A percentile compares a stretch with the other conserved stretches of the same genome.
phyloP scores from a whole-genome alignment of 2,888 invertebrate species.

The Julus scanicus region DNA sequence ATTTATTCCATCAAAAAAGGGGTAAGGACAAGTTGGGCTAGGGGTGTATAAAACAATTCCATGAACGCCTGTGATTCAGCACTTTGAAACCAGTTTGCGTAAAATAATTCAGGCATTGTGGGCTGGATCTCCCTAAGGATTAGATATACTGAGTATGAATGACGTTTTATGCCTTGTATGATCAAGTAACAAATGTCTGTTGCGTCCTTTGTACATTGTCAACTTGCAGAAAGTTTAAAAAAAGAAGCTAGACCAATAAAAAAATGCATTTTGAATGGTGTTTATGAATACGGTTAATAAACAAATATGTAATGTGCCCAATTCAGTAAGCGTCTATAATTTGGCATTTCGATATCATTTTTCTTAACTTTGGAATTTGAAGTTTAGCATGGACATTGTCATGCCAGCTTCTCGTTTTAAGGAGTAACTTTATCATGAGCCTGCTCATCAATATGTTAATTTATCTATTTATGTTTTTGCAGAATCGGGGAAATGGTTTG shows the following conservation, averaged over 20 bases:
- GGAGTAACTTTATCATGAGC: too few species aligned
- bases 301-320: too few species aligned
- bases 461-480: conserved; percentile 69
- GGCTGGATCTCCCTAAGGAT: background rate
- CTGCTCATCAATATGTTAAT: background rate
- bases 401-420: too few species aligned
- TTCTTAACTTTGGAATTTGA: too few species aligned
- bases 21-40: conserved; percentile 6
- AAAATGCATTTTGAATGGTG: too few species aligned
- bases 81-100: background rate
- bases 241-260: too few species aligned
- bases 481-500: conserved; percentile 74
- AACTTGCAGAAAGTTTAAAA: background rate
- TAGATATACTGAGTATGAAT: background rate
- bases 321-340: too few species aligned
- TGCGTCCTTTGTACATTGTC: background rate
- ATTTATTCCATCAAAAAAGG: conserved; percentile 30
- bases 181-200: background rate
- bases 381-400: too few species aligned
- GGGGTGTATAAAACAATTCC: background rate
- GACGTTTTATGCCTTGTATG: background rate
- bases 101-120: background rate
- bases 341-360: too few species aligned
- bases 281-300: too few species aligned
- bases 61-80: background rate